phyloP scores from a whole-genome alignment of 1,140 invertebrate species.

The Micrasema longulum region DNA sequence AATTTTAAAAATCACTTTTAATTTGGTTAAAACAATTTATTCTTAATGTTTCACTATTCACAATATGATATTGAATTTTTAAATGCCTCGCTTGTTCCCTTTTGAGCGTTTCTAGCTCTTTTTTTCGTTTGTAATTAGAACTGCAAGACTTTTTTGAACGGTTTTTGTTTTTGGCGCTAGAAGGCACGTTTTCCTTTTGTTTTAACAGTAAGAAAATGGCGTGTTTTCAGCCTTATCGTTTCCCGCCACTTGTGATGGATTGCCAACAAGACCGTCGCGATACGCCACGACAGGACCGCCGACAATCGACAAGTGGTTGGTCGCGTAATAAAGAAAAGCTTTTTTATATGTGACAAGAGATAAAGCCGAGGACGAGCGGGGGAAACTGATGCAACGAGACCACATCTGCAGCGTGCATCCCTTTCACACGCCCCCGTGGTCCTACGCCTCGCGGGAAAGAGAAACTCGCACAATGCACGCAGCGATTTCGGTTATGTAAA shows the following conservation, averaged over 20 bases:
- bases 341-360: slow-evolving; percentile 37
- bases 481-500: slow-evolving; percentile 40
- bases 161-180: no score
- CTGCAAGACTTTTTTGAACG: no score
- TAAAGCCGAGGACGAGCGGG: slow-evolving; percentile 21
- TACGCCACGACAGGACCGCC: slow-evolving; percentile 2
- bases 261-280: slow-evolving; percentile 5
- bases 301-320: slow-evolving; percentile 23
- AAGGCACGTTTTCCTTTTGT: no score
- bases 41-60: no score
- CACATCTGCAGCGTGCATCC: slow-evolving; percentile 26
- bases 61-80: no score
- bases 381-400: slow-evolving; percentile 34
- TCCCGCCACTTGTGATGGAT: slow-evolving; percentile 13
- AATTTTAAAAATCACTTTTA: no score
- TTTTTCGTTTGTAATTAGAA: no score
- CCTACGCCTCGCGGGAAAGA: slow-evolving; percentile 8
- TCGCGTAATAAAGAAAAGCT: slow-evolving; percentile 27
- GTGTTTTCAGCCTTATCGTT: no score
- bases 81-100: no score
- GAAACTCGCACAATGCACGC: slow-evolving; percentile 37
- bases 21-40: no score
- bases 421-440: slow-evolving; percentile 16
- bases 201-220: no score
- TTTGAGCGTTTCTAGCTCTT: no score